Conservation (phyloP, 1,140 invertebrate species). For the Asbolus verrucosus region DNA sequence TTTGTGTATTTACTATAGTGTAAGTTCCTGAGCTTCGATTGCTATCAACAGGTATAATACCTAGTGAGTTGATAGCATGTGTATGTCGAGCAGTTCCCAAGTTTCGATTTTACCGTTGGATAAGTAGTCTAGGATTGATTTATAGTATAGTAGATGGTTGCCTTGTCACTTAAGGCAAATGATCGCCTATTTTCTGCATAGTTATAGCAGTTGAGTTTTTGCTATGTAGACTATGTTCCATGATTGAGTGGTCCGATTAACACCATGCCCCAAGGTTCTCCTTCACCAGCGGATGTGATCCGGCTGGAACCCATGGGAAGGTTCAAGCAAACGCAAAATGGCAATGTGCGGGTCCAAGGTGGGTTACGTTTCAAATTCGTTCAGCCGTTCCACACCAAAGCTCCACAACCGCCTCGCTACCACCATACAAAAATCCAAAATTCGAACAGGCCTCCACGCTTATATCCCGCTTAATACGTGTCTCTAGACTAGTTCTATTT, state of each 20-base stretch:
- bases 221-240: slow-evolving; percentile 44
- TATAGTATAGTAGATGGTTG: slow-evolving; percentile 36
- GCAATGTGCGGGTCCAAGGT: slow-evolving; percentile 60
- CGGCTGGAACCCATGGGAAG: slow-evolving; percentile 62
- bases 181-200: slow-evolving; percentile 34
- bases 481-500: background rate
- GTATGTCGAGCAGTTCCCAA: slow-evolving; percentile 27
- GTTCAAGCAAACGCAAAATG: slow-evolving; percentile 63
- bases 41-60: slow-evolving; percentile 44
- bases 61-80: slow-evolving; percentile 43
- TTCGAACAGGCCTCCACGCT: slow-evolving; percentile 18
- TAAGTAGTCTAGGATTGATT: slow-evolving; percentile 35
- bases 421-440: no score
- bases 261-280: slow-evolving; percentile 50
- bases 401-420: slow-evolving; percentile 50
- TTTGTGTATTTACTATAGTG: slow-evolving; percentile 23
- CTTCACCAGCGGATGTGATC: slow-evolving; percentile 56
- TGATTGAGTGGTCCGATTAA: slow-evolving; percentile 43
- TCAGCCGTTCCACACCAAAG: no score
- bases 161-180: slow-evolving; percentile 20
- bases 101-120: slow-evolving; percentile 36
- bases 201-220: slow-evolving; percentile 43
- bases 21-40: slow-evolving; percentile 34
- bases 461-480: slow-evolving; percentile 10
- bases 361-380: slow-evolving; percentile 47